Conservation (phyloP, 2,797 vertebrate genomes). For the Prionace glauca region DNA sequence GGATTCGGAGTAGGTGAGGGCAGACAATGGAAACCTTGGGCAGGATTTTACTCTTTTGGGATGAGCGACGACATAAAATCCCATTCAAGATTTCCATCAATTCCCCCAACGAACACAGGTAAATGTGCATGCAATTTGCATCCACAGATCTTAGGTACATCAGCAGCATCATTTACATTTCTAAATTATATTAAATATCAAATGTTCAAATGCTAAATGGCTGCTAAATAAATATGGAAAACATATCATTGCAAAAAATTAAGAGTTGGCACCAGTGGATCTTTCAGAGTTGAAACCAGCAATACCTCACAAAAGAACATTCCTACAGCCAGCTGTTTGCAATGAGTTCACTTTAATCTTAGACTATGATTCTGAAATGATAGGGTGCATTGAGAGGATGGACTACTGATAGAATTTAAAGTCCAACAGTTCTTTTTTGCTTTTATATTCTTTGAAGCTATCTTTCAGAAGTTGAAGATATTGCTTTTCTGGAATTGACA, state of each 20-base stretch:
- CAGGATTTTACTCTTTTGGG: no score
- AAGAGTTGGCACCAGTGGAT: not conserved
- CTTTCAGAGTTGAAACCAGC: not conserved
- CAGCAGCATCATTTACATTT: not conserved
- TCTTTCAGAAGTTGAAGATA: constrained; percentile 5
- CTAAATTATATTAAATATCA: not conserved
- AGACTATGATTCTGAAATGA: not conserved
- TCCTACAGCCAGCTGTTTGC: not conserved
- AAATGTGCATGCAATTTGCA: no score
- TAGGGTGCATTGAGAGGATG: not conserved
- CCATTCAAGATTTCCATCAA: not conserved
- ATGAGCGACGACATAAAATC: no score
- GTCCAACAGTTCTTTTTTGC: not conserved
- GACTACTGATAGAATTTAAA: not conserved
- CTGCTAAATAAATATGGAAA: no score
- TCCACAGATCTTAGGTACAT: not conserved
- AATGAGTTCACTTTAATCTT: not conserved
- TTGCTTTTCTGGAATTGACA: not conserved
- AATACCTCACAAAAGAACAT: not conserved
- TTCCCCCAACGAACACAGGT: no score
- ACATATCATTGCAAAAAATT: not conserved
- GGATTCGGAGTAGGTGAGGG: no score
- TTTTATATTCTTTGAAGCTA: constrained; percentile 8
- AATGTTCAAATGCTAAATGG: not conserved
- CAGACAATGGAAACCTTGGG: no score